Evolutionary conservation across 2,113 vertebrate genomes (phyloP), one percentile per base, ranked within the genome.

Genomic region (Proterorhinus semilunaris): DNA sequence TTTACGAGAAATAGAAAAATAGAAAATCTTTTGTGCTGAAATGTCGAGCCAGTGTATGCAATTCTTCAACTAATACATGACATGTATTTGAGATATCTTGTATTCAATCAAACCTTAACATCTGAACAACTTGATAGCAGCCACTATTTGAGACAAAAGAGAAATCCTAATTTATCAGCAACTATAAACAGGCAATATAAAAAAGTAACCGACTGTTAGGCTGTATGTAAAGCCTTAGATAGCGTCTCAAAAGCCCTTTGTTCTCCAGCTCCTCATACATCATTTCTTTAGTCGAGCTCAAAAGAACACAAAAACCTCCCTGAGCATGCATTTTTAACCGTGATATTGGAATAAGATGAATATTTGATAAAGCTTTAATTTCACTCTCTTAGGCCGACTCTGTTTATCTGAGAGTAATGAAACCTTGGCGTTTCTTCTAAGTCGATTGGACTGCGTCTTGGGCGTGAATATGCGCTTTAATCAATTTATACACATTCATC

Each of bases 401-500:
- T 50, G 48, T 66, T 61, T 46, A 66, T 65, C 54, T 71, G 11
- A 36, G 2, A 2, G 17, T 66, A 46, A 74, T 66, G 21, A 54
- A 62, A 65, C 64, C 46, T 58, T 58, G 66, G 69, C 51, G 72
- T 65, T 65, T 68, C 72, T 47, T 58, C 6, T 5, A 48, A 69
- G 46, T 36, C 48, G 51, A 54, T 6, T 54, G 61, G 46, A 73
- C 65, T 12, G 43, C 57, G 62, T 45, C 63, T 50, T 62, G 3
- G 62, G 66, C 11, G 5, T 65, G 63, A 67, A 83, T 17, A 57
- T 63, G 21, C 36, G 70, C 54, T 48, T 17, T 36, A 65, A 70
- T 80, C 74, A 83, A 68, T 75, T 36, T 69, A 75, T 51, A 15
- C 43, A 62, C 66, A 65, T 67, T 72, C 49, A 48, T 51, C 43